Evolutionary conservation across 1,140 invertebrate species (phyloP), one percentile per base, ranked within the genome.

Genomic region (Panulirus ornatus): DNA sequence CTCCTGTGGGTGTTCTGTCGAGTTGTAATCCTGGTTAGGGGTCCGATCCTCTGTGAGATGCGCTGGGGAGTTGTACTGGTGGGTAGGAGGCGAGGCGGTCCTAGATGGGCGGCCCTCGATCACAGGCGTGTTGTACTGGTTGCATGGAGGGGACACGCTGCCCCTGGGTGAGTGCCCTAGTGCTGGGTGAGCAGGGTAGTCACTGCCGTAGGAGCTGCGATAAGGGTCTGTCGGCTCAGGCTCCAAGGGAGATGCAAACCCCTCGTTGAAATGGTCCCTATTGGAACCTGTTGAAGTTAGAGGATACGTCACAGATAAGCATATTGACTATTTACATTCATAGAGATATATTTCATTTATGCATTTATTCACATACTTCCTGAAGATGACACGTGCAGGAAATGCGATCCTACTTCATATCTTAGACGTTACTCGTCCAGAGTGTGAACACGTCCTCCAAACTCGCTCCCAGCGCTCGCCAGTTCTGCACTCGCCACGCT

Each of bases 181-280:
- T 6, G 70, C 66, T 1, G 83, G 83, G 19, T 85, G 83, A 6
- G 83, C 47, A 34, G 66, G 19, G 42, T 85, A 85, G 22, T 85
- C 83, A 36, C 1, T 51, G n/a, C 51, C 16, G 70, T 85, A 85
- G 42, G 83, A 27, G 36, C 27, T 40, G 22, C 34, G 70, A 30
- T 85, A 85, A 22, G 66, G 66, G 22, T 58, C 47, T 27, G 58
- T 30, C 30, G 75, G 30, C 70, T 85, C 83, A 0, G 83, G 83
- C 70, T 85, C 83, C 66, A 85, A 34, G 0, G 83, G 83, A n/a
- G 83, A 85, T 16, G 70, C 70, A n/a, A 85, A 85, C 40, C 42
- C 83, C 19, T 85, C 83, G 30, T 22, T 75, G 70, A 85, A 85
- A 38, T 44, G 38, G n/a, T 85, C 83, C 78, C 36, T 58, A n/a